phyloP scores from a whole-genome alignment of 2,888 invertebrate genomes.

The Hyppa rectilinea region DNA sequence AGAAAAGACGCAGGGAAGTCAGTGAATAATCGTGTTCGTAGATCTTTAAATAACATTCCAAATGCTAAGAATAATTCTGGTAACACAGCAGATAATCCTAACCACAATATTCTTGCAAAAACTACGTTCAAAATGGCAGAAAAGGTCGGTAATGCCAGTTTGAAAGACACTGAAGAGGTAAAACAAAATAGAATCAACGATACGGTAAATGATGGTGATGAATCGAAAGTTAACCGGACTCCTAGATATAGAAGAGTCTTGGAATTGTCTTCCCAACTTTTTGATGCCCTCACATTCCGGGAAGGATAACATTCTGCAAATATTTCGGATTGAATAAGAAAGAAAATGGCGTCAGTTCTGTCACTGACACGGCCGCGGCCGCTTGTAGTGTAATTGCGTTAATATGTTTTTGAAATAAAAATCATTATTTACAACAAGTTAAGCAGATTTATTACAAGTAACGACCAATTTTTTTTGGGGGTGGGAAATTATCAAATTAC shows the following conservation, averaged over 20 bases:
- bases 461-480: too few species aligned
- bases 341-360: not conserved
- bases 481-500: too few species aligned
- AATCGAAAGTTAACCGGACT: not conserved
- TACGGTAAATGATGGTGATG: not conserved
- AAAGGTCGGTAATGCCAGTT: not conserved
- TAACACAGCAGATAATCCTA: not conserved
- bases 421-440: too few species aligned
- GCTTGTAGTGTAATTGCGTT: too few species aligned
- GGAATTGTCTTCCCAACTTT: not conserved
- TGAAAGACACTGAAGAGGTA: not conserved
- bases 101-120: not conserved
- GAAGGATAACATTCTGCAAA: not conserved
- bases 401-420: not conserved
- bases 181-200: not conserved
- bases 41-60: not conserved
- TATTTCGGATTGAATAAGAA: not conserved
- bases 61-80: not conserved
- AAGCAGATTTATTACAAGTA: not conserved
- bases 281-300: not conserved
- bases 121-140: not conserved
- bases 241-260: not conserved
- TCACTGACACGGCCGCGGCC: not conserved
- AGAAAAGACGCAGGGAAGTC: not conserved
- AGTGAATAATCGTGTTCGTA: not conserved